phyloP scores from a whole-genome alignment of 2,888 invertebrate genomes.

The Hipparchia semele region DNA sequence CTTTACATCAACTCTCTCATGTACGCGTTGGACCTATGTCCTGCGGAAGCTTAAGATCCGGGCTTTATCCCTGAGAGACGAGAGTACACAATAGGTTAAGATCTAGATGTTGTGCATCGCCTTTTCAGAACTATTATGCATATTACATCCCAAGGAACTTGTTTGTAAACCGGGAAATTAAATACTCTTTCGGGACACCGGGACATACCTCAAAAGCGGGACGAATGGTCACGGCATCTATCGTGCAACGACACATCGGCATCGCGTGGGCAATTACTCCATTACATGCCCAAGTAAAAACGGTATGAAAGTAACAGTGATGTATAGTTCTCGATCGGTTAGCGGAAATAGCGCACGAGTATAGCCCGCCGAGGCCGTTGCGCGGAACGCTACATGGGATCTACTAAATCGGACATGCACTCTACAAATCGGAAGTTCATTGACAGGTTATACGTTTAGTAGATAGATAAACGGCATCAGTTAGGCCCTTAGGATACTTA shows the following conservation, averaged over 20 bases:
- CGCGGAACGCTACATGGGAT: conserved; percentile 53
- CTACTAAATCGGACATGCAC: conserved; percentile 53
- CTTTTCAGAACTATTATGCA: too few species aligned
- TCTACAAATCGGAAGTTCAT: conserved; percentile 43
- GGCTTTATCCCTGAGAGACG: too few species aligned
- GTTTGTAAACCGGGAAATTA: too few species aligned
- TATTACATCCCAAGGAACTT: too few species aligned
- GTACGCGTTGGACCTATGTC: too few species aligned
- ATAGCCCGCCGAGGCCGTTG: conserved; percentile 44
- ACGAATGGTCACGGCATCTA: conserved; percentile 35
- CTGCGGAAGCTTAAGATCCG: too few species aligned
- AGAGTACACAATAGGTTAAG: too few species aligned
- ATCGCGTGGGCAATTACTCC: conserved; percentile 67
- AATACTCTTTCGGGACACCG: too few species aligned
- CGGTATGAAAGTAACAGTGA: conserved; percentile 69
- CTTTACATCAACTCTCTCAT: too few species aligned
- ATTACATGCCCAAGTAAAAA: conserved; percentile 56
- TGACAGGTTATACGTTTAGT: conserved; percentile 30
- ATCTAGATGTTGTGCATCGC: too few species aligned
- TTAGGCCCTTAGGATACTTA: too few species aligned
- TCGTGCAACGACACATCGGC: conserved; percentile 58
- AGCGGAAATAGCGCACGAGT: conserved; percentile 53
- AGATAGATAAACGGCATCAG: not conserved
- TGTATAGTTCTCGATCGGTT: conserved; percentile 51
- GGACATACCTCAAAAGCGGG: too few species aligned